Evolutionary conservation across 2,797 vertebrate genomes (phyloP).

Genomic region (Sebastes ruberrimus): DNA sequence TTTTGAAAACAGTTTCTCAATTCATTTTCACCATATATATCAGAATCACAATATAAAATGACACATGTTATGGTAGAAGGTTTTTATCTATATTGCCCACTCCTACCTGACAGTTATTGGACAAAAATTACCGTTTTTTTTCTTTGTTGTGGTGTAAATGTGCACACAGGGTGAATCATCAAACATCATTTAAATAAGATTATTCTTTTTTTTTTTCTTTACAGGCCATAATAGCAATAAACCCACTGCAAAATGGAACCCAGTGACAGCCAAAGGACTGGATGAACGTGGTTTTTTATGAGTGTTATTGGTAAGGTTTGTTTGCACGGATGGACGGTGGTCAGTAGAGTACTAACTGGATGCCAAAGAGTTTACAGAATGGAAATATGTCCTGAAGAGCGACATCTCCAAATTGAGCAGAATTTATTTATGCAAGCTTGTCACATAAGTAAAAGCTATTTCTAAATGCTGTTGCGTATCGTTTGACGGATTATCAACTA

Average conservation of each 20-base stretch:
- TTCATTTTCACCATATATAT: not conserved
- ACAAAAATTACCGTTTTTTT: conserved; percentile 11
- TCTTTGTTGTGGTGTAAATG: conserved; percentile 23
- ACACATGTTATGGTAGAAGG: not conserved
- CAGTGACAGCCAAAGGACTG: conserved; percentile 83
- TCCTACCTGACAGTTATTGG: not conserved
- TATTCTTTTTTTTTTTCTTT: conserved; percentile 32
- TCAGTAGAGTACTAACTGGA: conserved; percentile 63
- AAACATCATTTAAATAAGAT: conserved; percentile 32
- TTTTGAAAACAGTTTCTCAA: not conserved
- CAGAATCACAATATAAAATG: not conserved
- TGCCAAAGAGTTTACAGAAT: conserved; percentile 79
- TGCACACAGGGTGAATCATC: conserved; percentile 1
- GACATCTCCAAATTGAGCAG: conserved; percentile 44
- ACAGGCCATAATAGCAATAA: conserved; percentile 86
- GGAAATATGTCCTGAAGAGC: conserved; percentile 53
- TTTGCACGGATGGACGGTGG: conserved; percentile 59
- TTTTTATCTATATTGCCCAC: not conserved
- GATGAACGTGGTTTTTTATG: conserved; percentile 85
- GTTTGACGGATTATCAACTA: conserved; percentile 40
- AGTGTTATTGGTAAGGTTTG: conserved; percentile 67
- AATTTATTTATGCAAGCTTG: conserved; percentile 73
- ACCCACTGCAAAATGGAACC: conserved; percentile 86
- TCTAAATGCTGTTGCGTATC: conserved; percentile 43
- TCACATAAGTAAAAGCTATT: conserved; percentile 54